phyloP scores from a whole-genome alignment of 2,888 invertebrate species.

The Metallyticus violacea region DNA sequence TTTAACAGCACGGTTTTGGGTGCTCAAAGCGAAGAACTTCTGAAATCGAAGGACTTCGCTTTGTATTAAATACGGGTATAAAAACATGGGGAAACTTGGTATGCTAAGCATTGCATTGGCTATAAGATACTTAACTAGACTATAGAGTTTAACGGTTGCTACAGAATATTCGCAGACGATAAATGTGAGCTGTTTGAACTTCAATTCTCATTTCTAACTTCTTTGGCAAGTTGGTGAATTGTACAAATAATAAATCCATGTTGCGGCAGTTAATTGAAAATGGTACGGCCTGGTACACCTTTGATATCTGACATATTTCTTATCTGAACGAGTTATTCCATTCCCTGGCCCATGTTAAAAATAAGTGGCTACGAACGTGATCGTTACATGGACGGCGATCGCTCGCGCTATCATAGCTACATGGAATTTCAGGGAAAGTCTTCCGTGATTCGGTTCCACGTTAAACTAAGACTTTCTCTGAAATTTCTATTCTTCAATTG shows the following conservation, averaged over 20 bases:
- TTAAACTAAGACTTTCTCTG: too few relatives aligned
- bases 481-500: too few relatives aligned
- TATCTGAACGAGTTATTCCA: too few relatives aligned
- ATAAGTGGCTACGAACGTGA: too few relatives aligned
- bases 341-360: too few relatives aligned
- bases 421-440: too few relatives aligned
- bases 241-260: not conserved
- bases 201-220: not conserved
- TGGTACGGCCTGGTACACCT: not conserved
- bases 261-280: not conserved
- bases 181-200: not conserved
- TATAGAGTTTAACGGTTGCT: too few relatives aligned
- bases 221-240: not conserved
- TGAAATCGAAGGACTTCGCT: not conserved
- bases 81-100: not conserved
- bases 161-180: not conserved
- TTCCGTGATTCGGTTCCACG: too few relatives aligned
- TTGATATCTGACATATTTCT: not conserved
- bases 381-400: too few relatives aligned
- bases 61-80: not conserved
- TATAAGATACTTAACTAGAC: not conserved
- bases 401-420: too few relatives aligned
- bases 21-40: not conserved
- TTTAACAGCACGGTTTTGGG: not conserved
- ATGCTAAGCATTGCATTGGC: not conserved